Evolutionary conservation across 2,113 vertebrate genomes (phyloP).

Genomic region (Macaca mulatta): DNA sequence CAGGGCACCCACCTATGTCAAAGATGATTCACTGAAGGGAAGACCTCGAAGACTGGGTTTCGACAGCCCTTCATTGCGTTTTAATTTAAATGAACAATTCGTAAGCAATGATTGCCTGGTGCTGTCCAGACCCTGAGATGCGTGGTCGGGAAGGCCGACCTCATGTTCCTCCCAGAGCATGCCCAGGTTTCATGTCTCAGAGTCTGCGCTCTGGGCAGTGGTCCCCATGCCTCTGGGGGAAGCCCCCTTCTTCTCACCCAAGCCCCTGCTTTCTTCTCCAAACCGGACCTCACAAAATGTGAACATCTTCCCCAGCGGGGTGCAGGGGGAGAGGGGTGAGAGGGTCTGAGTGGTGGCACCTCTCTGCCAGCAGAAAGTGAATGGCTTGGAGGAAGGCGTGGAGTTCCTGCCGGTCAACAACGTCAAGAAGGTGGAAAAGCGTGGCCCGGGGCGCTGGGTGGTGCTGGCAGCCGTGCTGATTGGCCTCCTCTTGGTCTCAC

Average conservation of each 20-base stretch:
- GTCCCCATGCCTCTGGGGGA: too few relatives aligned
- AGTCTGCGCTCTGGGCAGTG: not conserved
- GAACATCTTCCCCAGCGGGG: fast-evolving
- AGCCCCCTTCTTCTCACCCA: not conserved
- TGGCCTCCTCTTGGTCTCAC: conserved; percentile 67
- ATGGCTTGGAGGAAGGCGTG: conserved; percentile 84
- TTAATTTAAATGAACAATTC: not conserved
- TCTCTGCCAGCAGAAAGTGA: conserved; percentile 80
- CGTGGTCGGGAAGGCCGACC: fast-evolving
- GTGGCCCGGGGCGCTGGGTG: conserved; percentile 69
- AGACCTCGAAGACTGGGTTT: not conserved
- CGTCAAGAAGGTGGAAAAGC: conserved; percentile 86
- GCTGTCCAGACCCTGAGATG: fast-evolving
- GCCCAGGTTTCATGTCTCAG: not conserved
- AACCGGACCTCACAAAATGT: not conserved
- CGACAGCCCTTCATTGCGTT: not conserved
- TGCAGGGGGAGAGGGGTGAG: not conserved
- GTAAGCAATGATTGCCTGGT: not conserved
- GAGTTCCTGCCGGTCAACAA: conserved; percentile 88
- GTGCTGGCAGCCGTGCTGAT: not conserved
- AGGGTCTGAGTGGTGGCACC: not conserved
- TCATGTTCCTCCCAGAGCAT: not conserved
- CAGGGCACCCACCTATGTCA: not conserved
- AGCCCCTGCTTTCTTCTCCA: too few relatives aligned
- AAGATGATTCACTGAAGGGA: not conserved